Conservation (phyloP, 64 coral and sea anemone species). For the Pachyseris speciosa region DNA sequence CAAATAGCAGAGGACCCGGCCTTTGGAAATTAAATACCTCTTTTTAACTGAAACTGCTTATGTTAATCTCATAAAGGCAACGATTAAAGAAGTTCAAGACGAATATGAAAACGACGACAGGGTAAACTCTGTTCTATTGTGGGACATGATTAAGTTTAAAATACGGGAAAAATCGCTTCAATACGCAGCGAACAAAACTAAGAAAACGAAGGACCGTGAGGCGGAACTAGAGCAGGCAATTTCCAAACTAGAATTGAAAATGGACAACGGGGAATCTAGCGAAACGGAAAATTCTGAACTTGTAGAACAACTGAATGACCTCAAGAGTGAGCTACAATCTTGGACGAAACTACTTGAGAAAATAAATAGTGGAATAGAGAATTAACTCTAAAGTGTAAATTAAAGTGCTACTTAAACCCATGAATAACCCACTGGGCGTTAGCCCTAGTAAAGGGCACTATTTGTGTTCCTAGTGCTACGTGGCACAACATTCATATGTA, state of each 20-base stretch:
- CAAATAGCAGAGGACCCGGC: background rate
- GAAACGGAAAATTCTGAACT: background rate
- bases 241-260: slow-evolving; percentile 19
- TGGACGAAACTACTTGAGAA: too few species aligned
- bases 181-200: background rate
- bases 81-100: background rate
- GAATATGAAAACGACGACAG: background rate
- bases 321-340: background rate
- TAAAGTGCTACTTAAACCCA: too few species aligned
- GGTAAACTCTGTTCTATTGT: background rate
- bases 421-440: too few species aligned
- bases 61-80: background rate
- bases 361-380: too few species aligned
- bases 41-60: background rate
- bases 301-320: background rate
- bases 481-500: too few species aligned
- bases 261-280: background rate
- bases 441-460: too few species aligned
- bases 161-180: slow-evolving; percentile 8
- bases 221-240: slow-evolving; percentile 15
- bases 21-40: slow-evolving; percentile 25
- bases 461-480: too few species aligned
- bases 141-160: slow-evolving; percentile 4
- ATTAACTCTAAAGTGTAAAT: too few species aligned
- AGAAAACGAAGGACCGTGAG: slow-evolving; percentile 7